These are phyloP conservation scores for Poeciliopsis infans DNA, from an alignment of 2,797 vertebrate species.

Conservation along the genomic window DNA sequence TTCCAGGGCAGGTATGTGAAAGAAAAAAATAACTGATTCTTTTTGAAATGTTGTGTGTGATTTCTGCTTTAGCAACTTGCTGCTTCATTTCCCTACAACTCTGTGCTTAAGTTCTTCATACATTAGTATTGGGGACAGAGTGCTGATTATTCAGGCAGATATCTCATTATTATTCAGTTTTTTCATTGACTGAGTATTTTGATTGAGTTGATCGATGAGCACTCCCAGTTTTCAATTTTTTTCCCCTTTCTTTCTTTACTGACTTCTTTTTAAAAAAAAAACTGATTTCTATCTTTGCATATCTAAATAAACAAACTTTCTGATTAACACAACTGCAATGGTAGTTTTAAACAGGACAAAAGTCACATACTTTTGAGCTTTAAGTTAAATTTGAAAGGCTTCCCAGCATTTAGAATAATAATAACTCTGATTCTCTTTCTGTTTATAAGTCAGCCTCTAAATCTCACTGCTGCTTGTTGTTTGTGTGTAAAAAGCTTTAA, in stretches of 20 bases:
- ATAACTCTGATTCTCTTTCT: neutral
- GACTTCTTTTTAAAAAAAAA: neutral
- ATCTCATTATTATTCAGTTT: neutral
- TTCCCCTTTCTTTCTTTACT: neutral
- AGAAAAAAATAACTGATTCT: conserved; percentile 59
- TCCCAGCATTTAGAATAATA: neutral
- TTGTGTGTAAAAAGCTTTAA: neutral
- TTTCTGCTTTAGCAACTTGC: conserved; percentile 48
- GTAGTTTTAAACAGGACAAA: neutral
- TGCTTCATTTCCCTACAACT: conserved; percentile 27
- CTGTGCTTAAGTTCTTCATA: conserved; percentile 22
- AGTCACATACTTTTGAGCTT: neutral
- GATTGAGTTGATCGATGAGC: conserved; percentile 30
- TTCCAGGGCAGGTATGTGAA: conserved; percentile 85
- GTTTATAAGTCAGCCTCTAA: conserved; percentile 3
- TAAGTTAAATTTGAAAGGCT: conserved; percentile 5
- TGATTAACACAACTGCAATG: neutral
- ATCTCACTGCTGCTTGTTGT: conserved; percentile 22
- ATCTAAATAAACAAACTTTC: neutral
- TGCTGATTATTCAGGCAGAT: conserved; percentile 17
- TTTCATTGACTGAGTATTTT: conserved; percentile 4
- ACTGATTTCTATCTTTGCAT: conserved; percentile 14
- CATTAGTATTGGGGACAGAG: conserved; percentile 41
- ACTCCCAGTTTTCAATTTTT: conserved; percentile 34
- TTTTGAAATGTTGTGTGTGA: conserved; percentile 49